Conservation (phyloP, 2,113 vertebrate species). For the Typhlomys cinereus region DNA sequence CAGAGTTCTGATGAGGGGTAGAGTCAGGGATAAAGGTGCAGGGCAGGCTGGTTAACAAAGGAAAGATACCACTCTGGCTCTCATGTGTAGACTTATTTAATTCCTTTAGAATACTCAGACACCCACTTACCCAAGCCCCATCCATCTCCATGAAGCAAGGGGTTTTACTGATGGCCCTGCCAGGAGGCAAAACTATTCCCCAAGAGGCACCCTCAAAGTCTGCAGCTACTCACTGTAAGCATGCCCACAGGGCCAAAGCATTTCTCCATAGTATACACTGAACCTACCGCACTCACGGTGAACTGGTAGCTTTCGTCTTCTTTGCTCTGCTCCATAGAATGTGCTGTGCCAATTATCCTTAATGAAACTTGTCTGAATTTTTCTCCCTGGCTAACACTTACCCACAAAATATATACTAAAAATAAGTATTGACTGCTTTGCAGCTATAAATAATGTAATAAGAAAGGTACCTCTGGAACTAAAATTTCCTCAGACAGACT, state of each 20-base stretch:
- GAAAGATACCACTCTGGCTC: not conserved
- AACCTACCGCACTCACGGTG: not conserved
- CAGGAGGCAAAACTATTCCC: constrained; percentile 22
- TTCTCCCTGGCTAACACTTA: not conserved
- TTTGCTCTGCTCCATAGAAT: not conserved
- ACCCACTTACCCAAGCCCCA: not conserved
- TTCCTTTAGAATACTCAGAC: constrained; percentile 35
- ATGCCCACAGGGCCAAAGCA: too few relatives aligned
- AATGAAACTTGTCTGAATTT: constrained; percentile 35
- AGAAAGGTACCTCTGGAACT: constrained; percentile 45
- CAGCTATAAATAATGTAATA: constrained; percentile 31
- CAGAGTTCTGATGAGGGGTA: not conserved
- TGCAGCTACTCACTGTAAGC: too few relatives aligned
- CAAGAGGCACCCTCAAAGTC: not conserved
- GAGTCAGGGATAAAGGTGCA: constrained; percentile 4
- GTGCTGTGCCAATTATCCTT: constrained; percentile 21
- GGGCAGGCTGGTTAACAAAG: constrained; percentile 27
- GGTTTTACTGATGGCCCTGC: not conserved
- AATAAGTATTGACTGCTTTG: constrained; percentile 35
- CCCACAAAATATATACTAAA: constrained; percentile 32
- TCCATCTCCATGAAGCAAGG: constrained; percentile 31
- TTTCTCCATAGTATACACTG: not conserved
- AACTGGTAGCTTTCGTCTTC: not conserved
- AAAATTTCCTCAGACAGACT: not conserved
- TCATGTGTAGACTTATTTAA: constrained; percentile 39